Conservation (phyloP, 2,888 invertebrate species). For the Drosophila incognita region DNA sequence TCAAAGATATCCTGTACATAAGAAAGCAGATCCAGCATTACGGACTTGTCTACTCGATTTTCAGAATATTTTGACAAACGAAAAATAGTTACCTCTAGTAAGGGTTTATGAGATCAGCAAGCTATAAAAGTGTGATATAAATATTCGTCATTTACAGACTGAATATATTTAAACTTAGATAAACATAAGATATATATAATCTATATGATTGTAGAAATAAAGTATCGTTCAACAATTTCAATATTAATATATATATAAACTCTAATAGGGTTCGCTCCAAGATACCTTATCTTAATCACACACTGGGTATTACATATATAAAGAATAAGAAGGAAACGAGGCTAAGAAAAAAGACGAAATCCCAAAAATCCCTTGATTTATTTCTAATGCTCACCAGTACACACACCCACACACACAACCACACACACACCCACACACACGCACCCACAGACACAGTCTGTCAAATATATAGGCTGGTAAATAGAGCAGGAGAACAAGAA, state of each 20-base stretch:
- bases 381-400: slow-evolving; percentile 67
- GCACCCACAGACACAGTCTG: slow-evolving; percentile 6
- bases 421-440: background rate
- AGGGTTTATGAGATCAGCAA: background rate
- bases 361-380: slow-evolving; percentile 80
- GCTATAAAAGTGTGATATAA: background rate
- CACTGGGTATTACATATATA: slow-evolving; percentile 22
- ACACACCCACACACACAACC: slow-evolving; percentile 14
- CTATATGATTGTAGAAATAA: background rate
- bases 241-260: background rate
- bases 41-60: background rate
- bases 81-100: background rate
- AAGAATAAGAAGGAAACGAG: slow-evolving; percentile 38
- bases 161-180: background rate
- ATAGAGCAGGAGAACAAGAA: slow-evolving; percentile 69
- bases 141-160: background rate
- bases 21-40: background rate
- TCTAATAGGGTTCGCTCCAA: background rate
- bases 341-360: slow-evolving; percentile 64
- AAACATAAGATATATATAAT: background rate
- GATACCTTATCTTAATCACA: background rate
- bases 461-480: slow-evolving; percentile 56
- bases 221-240: too few relatives aligned
- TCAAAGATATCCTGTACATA: background rate
- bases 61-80: background rate